Conservation (phyloP, 2,888 invertebrate species). For the Zaprionus bogoriensis region DNA sequence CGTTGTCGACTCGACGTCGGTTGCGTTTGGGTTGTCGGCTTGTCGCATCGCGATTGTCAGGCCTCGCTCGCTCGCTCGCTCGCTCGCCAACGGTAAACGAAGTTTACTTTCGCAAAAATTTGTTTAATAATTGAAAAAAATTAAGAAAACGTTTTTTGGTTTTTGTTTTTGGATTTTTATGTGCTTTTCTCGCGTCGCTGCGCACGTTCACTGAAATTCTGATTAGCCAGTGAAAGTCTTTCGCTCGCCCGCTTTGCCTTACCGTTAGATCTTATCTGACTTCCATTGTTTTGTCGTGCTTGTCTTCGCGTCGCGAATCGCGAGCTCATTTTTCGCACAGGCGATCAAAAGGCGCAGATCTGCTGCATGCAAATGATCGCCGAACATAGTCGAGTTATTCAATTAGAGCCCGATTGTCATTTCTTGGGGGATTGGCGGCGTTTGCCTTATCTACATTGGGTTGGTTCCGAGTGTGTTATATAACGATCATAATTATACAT, state of each 20-base stretch:
- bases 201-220: conserved; percentile 65
- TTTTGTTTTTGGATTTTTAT: conserved; percentile 8
- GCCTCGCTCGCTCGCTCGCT: not conserved
- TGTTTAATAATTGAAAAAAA: conserved; percentile 68
- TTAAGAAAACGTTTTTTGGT: conserved; percentile 23
- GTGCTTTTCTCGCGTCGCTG: not conserved
- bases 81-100: conserved; percentile 45
- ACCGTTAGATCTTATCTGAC: conserved; percentile 41
- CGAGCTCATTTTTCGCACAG: conserved; percentile 13
- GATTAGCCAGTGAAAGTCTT: conserved; percentile 69
- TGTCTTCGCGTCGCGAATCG: not conserved
- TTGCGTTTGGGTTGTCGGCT: not conserved
- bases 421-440: not conserved
- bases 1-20: not conserved
- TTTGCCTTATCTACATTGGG: too few species aligned
- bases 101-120: conserved; percentile 71
- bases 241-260: conserved; percentile 12
- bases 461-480: too few species aligned
- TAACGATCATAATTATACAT: too few species aligned
- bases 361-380: not conserved
- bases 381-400: not conserved
- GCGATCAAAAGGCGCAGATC: not conserved
- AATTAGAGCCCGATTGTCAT: not conserved
- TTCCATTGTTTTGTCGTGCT: conserved; percentile 28
- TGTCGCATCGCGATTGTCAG: conserved; percentile 4